Evolutionary conservation across 2,888 invertebrate genomes (phyloP), one percentile per base, ranked within the genome.

Genomic region (Platynereis dumerilii): DNA sequence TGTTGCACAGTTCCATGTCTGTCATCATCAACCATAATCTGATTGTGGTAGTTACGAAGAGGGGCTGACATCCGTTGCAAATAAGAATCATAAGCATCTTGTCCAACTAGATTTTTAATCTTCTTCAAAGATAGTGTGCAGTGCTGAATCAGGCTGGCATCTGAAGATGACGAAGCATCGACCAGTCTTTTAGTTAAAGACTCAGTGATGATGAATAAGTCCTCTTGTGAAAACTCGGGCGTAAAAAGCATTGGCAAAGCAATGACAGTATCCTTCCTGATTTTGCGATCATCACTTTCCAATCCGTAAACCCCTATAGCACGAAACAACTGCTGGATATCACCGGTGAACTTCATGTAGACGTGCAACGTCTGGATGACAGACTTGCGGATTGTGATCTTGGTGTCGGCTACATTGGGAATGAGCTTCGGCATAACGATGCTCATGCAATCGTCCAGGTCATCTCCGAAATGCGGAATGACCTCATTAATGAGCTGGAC

Each of bases 301-400:
- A 86, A 67, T 22, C 86, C 86, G 71, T 79, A 78, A 24, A 77
- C 70, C 17, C 85, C 80, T 58, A 85, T 76, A 54, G 78, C 78
- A 58, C 80, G 79, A 52, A 86, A 72, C 56, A 86, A 74, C 5
- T 76, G 70, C 55, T 83, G 82, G 2, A 85, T 73, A 68, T 85
- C 84, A 55, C 78, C 74, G 1, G 85, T 85, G 66, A 81, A 74
- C 67, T 82, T 83, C 80, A 85, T 82, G 73, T 85, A 86, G 1
- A 80, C 79, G 72, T 83, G 83, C 17, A 87, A 75, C 0, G 85
- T 81, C 67, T 86, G 85, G 7, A 85, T 79, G 12, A 84, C 83
- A 42, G 84, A 80, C 60, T 83, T 74, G 44, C 84, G 74, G 2
- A 82, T 77, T 29, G 80, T 75, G 24, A 81, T 78, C 64, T 80